A percentile compares a stretch with the other conserved stretches of the same genome.
Evolutionary conservation across 1,140 invertebrate species (phyloP).

Genomic region (Drosophila ogumai): DNA sequence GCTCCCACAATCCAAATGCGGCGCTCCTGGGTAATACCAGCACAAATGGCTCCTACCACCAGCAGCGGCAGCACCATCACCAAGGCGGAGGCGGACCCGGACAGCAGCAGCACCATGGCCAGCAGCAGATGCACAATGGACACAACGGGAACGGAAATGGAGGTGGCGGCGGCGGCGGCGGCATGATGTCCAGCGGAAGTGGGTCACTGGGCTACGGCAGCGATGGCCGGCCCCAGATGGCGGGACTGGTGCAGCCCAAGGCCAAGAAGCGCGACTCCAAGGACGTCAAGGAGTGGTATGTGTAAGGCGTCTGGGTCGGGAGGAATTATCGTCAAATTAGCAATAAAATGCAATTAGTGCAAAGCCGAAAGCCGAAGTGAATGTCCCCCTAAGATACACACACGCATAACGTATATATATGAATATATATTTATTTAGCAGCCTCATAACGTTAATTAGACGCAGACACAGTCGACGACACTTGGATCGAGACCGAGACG

Average conservation of each 20-base stretch:
- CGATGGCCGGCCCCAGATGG: conserved; percentile 78
- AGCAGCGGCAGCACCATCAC: conserved; percentile 85
- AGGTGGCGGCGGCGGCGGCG: conserved; percentile 50
- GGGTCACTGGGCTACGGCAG: conserved; percentile 72
- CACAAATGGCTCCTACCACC: conserved; percentile 82
- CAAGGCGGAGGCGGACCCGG: conserved; percentile 45
- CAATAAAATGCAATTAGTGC: conserved; percentile 69
- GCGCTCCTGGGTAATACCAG: conserved; percentile 88
- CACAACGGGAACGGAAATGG: conserved; percentile 56
- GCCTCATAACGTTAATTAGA: conserved; percentile 63
- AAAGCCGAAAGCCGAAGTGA: conserved; percentile 35
- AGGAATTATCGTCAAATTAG: conserved; percentile 75
- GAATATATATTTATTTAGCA: conserved; percentile 62
- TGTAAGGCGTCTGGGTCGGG: conserved; percentile 83
- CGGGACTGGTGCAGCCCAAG: conserved; percentile 86
- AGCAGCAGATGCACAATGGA: conserved; percentile 65
- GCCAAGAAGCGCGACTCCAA: conserved; percentile 92
- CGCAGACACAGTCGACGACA: conserved; percentile 44
- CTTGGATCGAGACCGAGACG: conserved; percentile 20
- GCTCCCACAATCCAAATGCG: conserved; percentile 91
- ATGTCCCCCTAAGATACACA: conserved; percentile 44
- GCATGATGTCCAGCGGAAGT: conserved; percentile 76
- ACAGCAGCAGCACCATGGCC: conserved; percentile 78
- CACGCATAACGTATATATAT: conserved; percentile 28
- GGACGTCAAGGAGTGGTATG: conserved; percentile 97